phyloP scores from a whole-genome alignment of 2,797 vertebrate species.

The Micromesistius poutassou region DNA sequence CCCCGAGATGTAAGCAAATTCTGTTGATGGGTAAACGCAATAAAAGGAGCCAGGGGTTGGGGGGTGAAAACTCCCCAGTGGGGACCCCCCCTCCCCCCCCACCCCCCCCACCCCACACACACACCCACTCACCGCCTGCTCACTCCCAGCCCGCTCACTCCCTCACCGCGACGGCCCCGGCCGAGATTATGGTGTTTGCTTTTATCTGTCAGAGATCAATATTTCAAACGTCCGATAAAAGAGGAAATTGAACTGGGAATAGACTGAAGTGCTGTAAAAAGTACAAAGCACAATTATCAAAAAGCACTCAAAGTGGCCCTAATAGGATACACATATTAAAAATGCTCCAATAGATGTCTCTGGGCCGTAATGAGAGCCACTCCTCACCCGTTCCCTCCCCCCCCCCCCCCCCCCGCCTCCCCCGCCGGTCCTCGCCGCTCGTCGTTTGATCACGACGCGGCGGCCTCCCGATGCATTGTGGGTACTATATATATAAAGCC shows the following conservation, averaged over 20 bases:
- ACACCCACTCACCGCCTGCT: conserved; percentile 46
- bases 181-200: conserved; percentile 99
- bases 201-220: conserved; percentile 99
- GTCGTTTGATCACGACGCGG: conserved; percentile 85
- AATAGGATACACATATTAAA: conserved; percentile 99
- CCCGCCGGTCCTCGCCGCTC: conserved; percentile 30
- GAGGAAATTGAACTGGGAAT: conserved; percentile 99
- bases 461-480: conserved; percentile 80
- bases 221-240: conserved; percentile 99
- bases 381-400: conserved; percentile 48
- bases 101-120: too few species aligned
- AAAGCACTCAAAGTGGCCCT: conserved; percentile 99
- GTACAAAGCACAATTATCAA: conserved; percentile 99
- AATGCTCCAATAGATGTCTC: conserved; percentile 97
- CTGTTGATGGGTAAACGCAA: conserved; percentile 94
- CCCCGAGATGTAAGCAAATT: conserved; percentile 96
- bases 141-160: conserved; percentile 83
- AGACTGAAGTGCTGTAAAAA: conserved; percentile 99
- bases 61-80: conserved; percentile 85
- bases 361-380: conserved; percentile 87
- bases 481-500: conserved; percentile 85
- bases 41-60: conserved; percentile 86
- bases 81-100: conserved; percentile 61
- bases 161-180: conserved; percentile 74
- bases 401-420: conserved; percentile 33